Evolutionary conservation across 2,113 vertebrate species (phyloP).

Genomic region (Hemibagrus wyckioides): DNA sequence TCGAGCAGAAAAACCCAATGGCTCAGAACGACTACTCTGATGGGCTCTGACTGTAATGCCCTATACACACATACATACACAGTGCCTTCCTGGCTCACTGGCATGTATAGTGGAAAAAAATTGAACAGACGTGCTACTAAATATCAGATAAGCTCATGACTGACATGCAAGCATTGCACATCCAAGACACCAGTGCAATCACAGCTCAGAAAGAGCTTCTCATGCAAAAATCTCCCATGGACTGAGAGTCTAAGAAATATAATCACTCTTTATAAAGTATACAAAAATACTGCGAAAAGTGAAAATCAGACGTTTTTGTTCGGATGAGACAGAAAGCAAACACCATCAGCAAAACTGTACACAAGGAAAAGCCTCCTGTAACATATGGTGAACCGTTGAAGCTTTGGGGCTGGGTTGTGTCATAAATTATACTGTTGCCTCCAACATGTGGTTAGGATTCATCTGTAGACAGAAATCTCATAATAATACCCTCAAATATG

Average conservation of each 20-base stretch:
- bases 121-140: conserved; percentile 20
- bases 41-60: not conserved
- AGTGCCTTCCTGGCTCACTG: not conserved
- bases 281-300: not conserved
- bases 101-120: not conserved
- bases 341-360: not conserved
- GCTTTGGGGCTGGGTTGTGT: not conserved
- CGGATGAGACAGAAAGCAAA: not conserved
- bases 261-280: not conserved
- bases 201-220: not conserved
- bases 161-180: not conserved
- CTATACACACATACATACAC: not conserved
- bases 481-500: not conserved
- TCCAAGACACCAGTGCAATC: not conserved
- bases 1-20: conserved; percentile 43
- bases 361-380: not conserved
- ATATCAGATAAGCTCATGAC: conserved; percentile 26
- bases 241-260: not conserved
- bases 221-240: not conserved
- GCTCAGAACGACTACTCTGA: conserved; percentile 34
- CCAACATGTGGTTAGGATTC: not conserved
- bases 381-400: not conserved
- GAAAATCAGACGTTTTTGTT: too few relatives aligned
- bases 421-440: not conserved
- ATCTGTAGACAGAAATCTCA: not conserved